These are phyloP conservation scores for Vultur gryphus DNA, from an alignment of 2,797 vertebrate species.

Conservation along the genomic window DNA sequence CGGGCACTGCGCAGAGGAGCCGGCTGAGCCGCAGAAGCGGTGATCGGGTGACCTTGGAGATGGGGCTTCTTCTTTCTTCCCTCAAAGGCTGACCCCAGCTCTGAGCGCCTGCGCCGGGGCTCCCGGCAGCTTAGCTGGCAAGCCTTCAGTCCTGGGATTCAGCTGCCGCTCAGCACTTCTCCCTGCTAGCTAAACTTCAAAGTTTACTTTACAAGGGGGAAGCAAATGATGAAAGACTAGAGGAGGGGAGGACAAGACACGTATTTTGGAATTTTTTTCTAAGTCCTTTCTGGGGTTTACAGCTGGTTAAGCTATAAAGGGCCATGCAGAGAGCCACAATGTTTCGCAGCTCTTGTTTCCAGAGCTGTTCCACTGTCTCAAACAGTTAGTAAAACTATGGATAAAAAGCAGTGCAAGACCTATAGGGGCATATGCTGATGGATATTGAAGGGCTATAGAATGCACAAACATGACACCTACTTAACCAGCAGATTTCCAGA, in stretches of 20 bases:
- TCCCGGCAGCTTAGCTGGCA: neutral
- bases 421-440: neutral
- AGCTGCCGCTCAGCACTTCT: neutral
- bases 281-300: neutral
- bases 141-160: fast-evolving
- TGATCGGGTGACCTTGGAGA: neutral
- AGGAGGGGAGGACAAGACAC: neutral
- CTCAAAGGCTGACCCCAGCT: neutral
- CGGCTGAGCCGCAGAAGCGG: fast-evolving
- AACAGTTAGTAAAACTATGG: neutral
- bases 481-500: neutral
- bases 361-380: neutral
- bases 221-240: neutral
- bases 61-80: neutral
- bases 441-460: neutral
- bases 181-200: neutral
- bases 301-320: neutral
- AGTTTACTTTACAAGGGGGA: neutral
- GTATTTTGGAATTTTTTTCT: neutral
- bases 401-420: neutral
- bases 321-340: too few species aligned
- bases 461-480: neutral
- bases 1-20: fast-evolving
- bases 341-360: neutral
- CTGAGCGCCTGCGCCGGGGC: fast-evolving